Conservation (phyloP, 2,888 invertebrate species). For the Pogonocherus hispidulus region DNA sequence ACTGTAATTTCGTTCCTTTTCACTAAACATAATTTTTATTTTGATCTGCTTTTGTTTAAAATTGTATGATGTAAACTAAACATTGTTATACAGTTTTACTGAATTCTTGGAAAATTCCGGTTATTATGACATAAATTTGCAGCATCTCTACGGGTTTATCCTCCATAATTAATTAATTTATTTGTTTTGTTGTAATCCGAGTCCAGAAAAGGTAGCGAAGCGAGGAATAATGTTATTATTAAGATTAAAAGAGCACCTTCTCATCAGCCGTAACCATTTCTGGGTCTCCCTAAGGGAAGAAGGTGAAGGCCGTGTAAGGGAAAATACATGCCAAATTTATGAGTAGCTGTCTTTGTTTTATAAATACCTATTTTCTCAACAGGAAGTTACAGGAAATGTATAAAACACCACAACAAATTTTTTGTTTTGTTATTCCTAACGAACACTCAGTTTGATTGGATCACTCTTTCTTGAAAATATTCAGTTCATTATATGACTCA, state of each 20-base stretch:
- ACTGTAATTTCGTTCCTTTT: too few relatives aligned
- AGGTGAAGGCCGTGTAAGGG: background rate
- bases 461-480: too few relatives aligned
- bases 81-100: background rate
- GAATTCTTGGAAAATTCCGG: constrained; percentile 1
- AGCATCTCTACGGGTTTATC: background rate
- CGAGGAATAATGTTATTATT: constrained; percentile 26
- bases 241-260: constrained; percentile 22
- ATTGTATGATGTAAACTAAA: background rate
- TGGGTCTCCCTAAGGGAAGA: constrained; percentile 5
- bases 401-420: background rate
- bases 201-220: constrained; percentile 12
- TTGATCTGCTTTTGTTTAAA: too few relatives aligned
- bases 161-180: constrained; percentile 21
- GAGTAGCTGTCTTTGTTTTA: background rate
- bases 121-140: background rate
- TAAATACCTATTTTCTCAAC: background rate
- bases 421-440: too few relatives aligned
- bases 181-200: constrained; percentile 22
- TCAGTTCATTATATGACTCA: too few relatives aligned
- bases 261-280: constrained; percentile 17
- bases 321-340: constrained; percentile 7
- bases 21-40: too few relatives aligned
- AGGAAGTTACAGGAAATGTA: too few relatives aligned
- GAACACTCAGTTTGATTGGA: too few relatives aligned